These are phyloP conservation scores for Megaleporinus macrocephalus DNA, from an alignment of 2,113 vertebrate species.

Conservation along the genomic window DNA sequence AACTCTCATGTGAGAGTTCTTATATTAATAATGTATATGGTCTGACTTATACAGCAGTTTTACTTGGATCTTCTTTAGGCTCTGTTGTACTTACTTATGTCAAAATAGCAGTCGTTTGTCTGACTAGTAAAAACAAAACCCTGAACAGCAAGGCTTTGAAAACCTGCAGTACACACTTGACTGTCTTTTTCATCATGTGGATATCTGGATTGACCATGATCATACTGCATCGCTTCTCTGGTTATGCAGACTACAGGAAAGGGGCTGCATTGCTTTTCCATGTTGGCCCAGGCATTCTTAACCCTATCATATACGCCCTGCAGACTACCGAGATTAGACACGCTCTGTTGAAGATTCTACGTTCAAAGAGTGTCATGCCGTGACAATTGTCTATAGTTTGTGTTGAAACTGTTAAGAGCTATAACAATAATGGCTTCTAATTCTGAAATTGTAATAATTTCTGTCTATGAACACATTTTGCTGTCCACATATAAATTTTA, in stretches of 20 bases:
- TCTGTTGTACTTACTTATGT: constrained; percentile 65
- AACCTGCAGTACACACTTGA: background rate
- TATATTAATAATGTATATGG: constrained; percentile 69
- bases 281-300: background rate
- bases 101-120: constrained; percentile 63
- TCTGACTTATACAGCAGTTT: constrained; percentile 57
- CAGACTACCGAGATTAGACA: background rate
- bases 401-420: too few species aligned
- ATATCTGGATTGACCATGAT: background rate
- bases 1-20: constrained; percentile 69
- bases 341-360: background rate
- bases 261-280: background rate
- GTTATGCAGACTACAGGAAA: background rate
- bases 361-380: background rate
- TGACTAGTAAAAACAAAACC: constrained; percentile 63
- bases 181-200: background rate
- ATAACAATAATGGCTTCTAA: too few species aligned
- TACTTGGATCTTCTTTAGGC: constrained; percentile 62
- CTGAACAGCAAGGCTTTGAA: constrained; percentile 29
- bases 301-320: background rate
- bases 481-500: too few species aligned
- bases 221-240: background rate
- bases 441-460: too few species aligned
- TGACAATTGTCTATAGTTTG: background rate
- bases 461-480: too few species aligned